These are phyloP conservation scores for Eupithecia vulgata DNA, from an alignment of 2,888 invertebrate genomes.

Conservation along the genomic window DNA sequence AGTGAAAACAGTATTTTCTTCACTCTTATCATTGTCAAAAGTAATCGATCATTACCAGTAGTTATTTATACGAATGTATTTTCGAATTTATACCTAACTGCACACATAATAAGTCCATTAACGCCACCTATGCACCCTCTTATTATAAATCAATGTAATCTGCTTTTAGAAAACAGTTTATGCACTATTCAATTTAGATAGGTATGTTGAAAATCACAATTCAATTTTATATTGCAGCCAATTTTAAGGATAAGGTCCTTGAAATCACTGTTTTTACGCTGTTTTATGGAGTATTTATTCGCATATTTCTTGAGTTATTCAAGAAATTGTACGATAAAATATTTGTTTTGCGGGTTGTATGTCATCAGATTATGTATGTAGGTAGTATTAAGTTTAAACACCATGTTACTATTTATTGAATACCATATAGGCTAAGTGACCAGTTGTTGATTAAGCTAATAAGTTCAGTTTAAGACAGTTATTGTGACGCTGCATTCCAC, in stretches of 20 bases:
- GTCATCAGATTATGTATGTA: slow-evolving; percentile 43
- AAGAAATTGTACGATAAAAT: slow-evolving; percentile 39
- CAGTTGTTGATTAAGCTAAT: slow-evolving; percentile 54
- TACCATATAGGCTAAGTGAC: slow-evolving; percentile 56
- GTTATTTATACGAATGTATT: slow-evolving; percentile 28
- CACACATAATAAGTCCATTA: slow-evolving; percentile 36
- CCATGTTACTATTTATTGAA: slow-evolving; percentile 65
- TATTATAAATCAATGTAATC: slow-evolving; percentile 33
- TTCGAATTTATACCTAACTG: slow-evolving; percentile 39
- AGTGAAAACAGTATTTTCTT: slow-evolving; percentile 58
- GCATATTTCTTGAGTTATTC: slow-evolving; percentile 36
- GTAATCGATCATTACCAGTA: slow-evolving; percentile 30
- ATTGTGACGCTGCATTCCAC: slow-evolving; percentile 44
- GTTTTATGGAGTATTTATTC: slow-evolving; percentile 30
- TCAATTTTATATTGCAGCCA: slow-evolving; percentile 28
- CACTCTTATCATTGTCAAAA: slow-evolving; percentile 23
- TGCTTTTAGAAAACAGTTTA: slow-evolving; percentile 36
- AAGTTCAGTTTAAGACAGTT: slow-evolving; percentile 49
- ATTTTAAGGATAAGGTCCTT: slow-evolving; percentile 29
- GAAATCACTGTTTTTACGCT: slow-evolving; percentile 26
- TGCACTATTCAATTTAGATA: slow-evolving; percentile 40
- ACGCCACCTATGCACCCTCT: slow-evolving; percentile 35
- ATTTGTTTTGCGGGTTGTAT: slow-evolving; percentile 43
- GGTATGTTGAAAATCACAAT: slow-evolving; percentile 36
- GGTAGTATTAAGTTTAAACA: slow-evolving; percentile 49